phyloP scores from a whole-genome alignment of 2,888 invertebrate genomes.

The Rosalia funebris region DNA sequence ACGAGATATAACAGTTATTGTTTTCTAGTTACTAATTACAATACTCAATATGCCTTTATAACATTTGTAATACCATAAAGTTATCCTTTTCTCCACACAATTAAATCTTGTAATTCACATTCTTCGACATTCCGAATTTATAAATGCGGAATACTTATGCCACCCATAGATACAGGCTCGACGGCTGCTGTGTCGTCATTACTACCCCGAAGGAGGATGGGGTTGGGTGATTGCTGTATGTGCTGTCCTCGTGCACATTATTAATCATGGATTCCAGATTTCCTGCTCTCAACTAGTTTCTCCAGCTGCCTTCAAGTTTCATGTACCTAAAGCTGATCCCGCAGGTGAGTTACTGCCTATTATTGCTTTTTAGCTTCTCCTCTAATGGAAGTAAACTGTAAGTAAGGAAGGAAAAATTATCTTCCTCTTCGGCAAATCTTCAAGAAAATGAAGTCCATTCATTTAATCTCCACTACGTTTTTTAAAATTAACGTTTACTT shows the following conservation, averaged over 20 bases:
- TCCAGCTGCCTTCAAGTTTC: constrained; percentile 71
- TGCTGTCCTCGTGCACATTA: constrained; percentile 76
- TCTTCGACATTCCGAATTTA: no score
- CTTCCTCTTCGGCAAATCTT: no score
- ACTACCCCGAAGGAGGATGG: constrained; percentile 90
- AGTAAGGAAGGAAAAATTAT: no score
- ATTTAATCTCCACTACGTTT: no score
- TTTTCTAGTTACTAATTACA: no score
- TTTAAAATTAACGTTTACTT: no score
- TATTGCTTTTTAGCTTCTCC: neutral
- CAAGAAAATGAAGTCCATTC: no score
- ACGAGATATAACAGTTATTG: no score
- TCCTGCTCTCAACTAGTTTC: constrained; percentile 71
- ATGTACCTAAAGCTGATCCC: constrained; percentile 71
- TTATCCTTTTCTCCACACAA: no score
- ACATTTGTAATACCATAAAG: no score
- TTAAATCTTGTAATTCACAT: no score
- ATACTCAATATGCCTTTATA: no score
- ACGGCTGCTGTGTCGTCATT: constrained; percentile 75
- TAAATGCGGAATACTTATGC: constrained; percentile 21
- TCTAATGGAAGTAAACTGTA: neutral
- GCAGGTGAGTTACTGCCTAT: constrained; percentile 68
- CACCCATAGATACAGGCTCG: constrained; percentile 69
- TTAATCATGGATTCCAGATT: constrained; percentile 80
- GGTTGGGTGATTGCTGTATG: constrained; percentile 84